These are phyloP conservation scores for Lutjanus campechanus DNA, from an alignment of 2,797 vertebrate genomes.

Conservation along the genomic window DNA sequence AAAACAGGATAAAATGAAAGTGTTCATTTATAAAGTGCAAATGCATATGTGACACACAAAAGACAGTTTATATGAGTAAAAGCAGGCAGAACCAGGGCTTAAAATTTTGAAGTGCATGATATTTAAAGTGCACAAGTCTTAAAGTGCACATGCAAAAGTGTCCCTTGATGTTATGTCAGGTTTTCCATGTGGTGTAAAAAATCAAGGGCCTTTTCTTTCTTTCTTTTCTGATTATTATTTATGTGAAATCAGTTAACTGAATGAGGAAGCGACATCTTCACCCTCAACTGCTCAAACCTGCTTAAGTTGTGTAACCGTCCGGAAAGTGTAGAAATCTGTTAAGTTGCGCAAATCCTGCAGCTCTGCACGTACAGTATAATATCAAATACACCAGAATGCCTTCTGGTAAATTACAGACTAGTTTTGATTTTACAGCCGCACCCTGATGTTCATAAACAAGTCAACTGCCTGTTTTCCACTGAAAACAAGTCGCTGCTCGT, in stretches of 20 bases:
- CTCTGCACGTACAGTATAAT: neutral
- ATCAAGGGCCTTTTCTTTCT: too few species aligned
- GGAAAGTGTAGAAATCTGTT: neutral
- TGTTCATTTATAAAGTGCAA: too few species aligned
- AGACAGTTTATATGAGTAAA: too few species aligned
- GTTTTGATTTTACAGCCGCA: too few species aligned
- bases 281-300: neutral
- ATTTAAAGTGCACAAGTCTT: too few species aligned
- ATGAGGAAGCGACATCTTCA: neutral
- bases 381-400: neutral
- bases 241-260: neutral
- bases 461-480: neutral
- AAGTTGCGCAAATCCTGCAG: neutral
- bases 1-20: too few species aligned
- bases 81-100: too few species aligned
- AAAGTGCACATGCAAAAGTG: too few species aligned
- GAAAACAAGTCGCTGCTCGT: neutral
- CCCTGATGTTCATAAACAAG: neutral
- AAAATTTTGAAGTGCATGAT: too few species aligned
- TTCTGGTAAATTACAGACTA: neutral
- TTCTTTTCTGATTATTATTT: neutral
- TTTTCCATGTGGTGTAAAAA: too few species aligned
- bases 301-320: neutral
- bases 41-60: too few species aligned
- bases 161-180: too few species aligned